phyloP scores from a whole-genome alignment of 2,888 invertebrate genomes.

The Alcis repandata region DNA sequence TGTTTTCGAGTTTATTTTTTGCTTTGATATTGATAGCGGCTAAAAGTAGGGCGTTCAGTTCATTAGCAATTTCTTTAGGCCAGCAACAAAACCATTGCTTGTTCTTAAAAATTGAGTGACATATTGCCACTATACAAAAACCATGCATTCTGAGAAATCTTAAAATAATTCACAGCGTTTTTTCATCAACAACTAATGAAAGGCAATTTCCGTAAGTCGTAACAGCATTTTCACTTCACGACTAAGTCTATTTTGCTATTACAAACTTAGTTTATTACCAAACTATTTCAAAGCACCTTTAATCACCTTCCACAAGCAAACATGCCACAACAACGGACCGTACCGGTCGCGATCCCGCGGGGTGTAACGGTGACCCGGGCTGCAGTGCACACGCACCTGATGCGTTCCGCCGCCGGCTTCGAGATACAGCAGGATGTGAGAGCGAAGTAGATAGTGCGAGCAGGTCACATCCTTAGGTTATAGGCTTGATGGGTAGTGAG shows the following conservation, averaged over 20 bases:
- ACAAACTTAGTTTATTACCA: not conserved
- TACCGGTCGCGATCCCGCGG: conserved; percentile 64
- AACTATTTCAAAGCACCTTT: conserved; percentile 2
- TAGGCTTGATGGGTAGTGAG: conserved; percentile 3
- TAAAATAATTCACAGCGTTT: no score
- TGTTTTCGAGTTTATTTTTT: conserved; percentile 31
- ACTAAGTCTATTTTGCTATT: no score
- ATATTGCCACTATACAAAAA: no score
- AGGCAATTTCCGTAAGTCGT: no score
- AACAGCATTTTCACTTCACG: no score
- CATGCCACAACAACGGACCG: conserved; percentile 47
- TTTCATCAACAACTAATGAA: no score
- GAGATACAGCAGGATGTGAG: conserved; percentile 42
- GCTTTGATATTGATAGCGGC: not conserved
- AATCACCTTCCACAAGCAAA: conserved; percentile 8
- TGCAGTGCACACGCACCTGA: conserved; percentile 66
- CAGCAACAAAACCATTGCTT: no score
- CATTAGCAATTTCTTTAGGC: not conserved
- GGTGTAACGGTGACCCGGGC: conserved; percentile 68
- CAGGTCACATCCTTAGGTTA: conserved; percentile 40
- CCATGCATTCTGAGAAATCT: no score
- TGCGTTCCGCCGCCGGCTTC: conserved; percentile 51
- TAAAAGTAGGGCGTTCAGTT: not conserved
- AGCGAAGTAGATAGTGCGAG: conserved; percentile 23
- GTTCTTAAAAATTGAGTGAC: no score